Evolutionary conservation across 2,113 vertebrate genomes (phyloP).

Genomic region (Diadophis punctatus): DNA sequence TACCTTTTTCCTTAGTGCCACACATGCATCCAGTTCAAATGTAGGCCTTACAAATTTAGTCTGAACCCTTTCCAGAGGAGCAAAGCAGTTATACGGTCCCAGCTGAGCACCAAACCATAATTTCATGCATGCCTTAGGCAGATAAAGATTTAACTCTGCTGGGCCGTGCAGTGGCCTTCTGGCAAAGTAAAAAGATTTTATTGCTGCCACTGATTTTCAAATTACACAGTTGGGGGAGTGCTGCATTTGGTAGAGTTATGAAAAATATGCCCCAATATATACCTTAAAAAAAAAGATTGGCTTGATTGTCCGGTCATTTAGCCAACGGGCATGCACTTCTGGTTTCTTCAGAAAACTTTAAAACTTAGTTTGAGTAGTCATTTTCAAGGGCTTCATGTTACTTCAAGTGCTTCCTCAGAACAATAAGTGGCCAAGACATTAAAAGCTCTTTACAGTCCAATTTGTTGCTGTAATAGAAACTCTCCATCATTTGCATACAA

Average conservation of each 20-base stretch:
- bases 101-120: background rate
- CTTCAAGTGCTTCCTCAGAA: background rate
- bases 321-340: background rate
- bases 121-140: background rate
- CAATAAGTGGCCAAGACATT: background rate
- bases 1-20: background rate
- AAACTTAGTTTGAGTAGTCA: background rate
- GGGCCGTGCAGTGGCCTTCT: background rate
- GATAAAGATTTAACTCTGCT: background rate
- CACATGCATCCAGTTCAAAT: background rate
- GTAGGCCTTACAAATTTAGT: background rate
- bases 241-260: background rate
- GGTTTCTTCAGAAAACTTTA: background rate
- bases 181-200: background rate
- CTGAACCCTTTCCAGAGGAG: background rate
- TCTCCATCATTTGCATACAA: background rate
- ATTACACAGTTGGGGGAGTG: background rate
- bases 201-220: background rate
- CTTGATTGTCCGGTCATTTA: background rate
- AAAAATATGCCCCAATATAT: background rate
- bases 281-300: background rate
- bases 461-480: background rate
- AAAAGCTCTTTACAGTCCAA: background rate
- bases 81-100: background rate
- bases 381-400: background rate